Evolutionary conservation across 2,888 invertebrate genomes (phyloP).

Genomic region (Magallana nippona): DNA sequence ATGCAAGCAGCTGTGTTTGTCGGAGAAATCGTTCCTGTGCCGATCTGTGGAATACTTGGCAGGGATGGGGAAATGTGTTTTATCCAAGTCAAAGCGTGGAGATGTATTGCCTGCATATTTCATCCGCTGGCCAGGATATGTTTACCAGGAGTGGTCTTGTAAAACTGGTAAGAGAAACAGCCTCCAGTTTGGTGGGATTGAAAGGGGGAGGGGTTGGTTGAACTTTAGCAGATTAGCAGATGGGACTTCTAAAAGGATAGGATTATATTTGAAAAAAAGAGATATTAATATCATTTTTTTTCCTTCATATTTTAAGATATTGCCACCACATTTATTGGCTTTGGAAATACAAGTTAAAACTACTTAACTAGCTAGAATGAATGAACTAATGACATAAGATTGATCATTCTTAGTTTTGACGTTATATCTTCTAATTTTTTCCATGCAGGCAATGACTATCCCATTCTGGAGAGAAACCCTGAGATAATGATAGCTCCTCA

Average conservation of each 20-base stretch:
- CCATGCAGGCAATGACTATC: slow-evolving; percentile 50
- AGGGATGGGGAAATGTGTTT: slow-evolving; percentile 52
- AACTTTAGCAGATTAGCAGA: too few species aligned
- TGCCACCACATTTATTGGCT: too few species aligned
- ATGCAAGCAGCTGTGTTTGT: slow-evolving; percentile 60
- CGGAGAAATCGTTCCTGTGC: slow-evolving; percentile 61
- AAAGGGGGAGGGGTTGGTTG: not conserved
- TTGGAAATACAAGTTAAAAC: too few species aligned
- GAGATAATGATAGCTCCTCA: slow-evolving; percentile 47
- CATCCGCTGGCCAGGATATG: slow-evolving; percentile 58
- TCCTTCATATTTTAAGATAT: too few species aligned
- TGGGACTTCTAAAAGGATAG: too few species aligned
- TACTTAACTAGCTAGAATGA: not conserved
- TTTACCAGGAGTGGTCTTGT: slow-evolving; percentile 64
- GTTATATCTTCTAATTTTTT: not conserved
- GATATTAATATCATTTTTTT: too few species aligned
- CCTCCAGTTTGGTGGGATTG: not conserved
- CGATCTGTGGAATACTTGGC: slow-evolving; percentile 56
- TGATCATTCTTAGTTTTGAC: not conserved
- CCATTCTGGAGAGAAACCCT: slow-evolving; percentile 56
- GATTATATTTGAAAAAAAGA: too few species aligned
- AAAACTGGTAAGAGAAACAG: slow-evolving; percentile 51
- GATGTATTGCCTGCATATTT: slow-evolving; percentile 50
- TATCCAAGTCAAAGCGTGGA: slow-evolving; percentile 50
- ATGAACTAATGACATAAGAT: not conserved